Conservation (phyloP, 2,888 invertebrate species). For the Mycogona germanica region DNA sequence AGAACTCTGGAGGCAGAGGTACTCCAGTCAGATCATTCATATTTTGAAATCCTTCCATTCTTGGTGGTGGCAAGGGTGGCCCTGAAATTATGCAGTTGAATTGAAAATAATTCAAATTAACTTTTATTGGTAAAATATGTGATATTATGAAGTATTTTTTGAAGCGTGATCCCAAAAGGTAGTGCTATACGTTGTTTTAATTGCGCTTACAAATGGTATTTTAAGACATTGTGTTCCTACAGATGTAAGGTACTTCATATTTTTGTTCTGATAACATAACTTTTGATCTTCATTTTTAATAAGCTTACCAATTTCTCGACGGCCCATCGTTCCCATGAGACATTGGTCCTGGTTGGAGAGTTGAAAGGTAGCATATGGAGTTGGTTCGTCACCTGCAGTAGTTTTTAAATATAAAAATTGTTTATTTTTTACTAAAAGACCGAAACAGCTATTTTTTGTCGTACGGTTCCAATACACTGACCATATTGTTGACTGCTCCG, state of each 20-base stretch:
- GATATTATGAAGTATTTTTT: not conserved
- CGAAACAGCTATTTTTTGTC: not conserved
- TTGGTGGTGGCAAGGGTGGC: slow-evolving; percentile 12
- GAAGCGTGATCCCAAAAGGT: too few relatives aligned
- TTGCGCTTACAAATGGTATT: too few relatives aligned
- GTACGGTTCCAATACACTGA: not conserved
- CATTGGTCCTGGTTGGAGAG: slow-evolving; percentile 5
- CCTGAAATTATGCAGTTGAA: not conserved
- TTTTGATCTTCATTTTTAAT: not conserved
- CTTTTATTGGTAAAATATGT: not conserved
- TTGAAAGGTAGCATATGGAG: slow-evolving; percentile 16
- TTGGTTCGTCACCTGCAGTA: slow-evolving; percentile 5
- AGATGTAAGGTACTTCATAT: too few relatives aligned
- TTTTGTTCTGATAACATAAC: too few relatives aligned
- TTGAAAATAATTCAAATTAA: not conserved
- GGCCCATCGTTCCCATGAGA: not conserved
- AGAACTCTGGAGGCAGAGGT: too few relatives aligned
- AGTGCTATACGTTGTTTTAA: too few relatives aligned
- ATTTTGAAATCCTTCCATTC: slow-evolving; percentile 9
- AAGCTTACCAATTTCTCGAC: not conserved
- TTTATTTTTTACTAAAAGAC: not conserved
- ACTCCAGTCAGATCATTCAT: not conserved
- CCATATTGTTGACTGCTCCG: not conserved
- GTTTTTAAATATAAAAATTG: not conserved
- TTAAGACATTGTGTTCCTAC: too few relatives aligned